phyloP scores from a whole-genome alignment of 2,888 invertebrate genomes.

The Perdita meconis region DNA sequence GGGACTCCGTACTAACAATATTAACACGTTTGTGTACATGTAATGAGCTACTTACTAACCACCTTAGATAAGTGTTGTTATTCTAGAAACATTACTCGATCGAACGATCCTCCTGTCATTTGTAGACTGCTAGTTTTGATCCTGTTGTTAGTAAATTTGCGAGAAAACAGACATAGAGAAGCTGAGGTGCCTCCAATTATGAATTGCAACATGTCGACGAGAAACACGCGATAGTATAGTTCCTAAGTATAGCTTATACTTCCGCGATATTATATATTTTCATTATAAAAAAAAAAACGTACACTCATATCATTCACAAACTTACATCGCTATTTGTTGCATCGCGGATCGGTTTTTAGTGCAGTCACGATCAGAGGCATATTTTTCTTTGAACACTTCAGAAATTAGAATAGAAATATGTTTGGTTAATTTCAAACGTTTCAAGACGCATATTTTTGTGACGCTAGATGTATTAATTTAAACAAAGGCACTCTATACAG shows the following conservation, averaged over 20 bases:
- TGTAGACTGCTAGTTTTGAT: constrained; percentile 15
- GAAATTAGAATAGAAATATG: too few species aligned
- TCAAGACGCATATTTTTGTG: constrained; percentile 23
- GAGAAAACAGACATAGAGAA: constrained; percentile 30
- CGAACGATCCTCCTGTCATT: constrained; percentile 15
- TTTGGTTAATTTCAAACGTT: not conserved
- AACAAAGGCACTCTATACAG: not conserved
- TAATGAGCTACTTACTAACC: constrained; percentile 32
- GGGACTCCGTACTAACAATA: constrained; percentile 43
- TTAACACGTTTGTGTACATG: constrained; percentile 32
- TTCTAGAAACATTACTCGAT: constrained; percentile 17
- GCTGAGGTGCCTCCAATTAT: constrained; percentile 55
- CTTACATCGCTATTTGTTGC: constrained; percentile 13
- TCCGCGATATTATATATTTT: constrained; percentile 16
- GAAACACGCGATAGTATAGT: not conserved
- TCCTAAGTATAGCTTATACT: constrained; percentile 9
- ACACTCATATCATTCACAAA: constrained; percentile 54
- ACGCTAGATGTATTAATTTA: constrained; percentile 9
- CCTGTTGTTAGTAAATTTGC: not conserved
- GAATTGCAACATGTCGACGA: constrained; percentile 13
- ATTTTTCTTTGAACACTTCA: not conserved
- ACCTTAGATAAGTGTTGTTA: constrained; percentile 19
- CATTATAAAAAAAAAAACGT: constrained; percentile 20
- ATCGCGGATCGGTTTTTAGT: constrained; percentile 2
- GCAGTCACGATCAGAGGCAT: not conserved